A percentile compares a stretch with the other conserved stretches of the same genome.
These are phyloP conservation scores for Alloplasta piceator DNA, from an alignment of 2,888 invertebrate genomes.

Conservation along the genomic window DNA sequence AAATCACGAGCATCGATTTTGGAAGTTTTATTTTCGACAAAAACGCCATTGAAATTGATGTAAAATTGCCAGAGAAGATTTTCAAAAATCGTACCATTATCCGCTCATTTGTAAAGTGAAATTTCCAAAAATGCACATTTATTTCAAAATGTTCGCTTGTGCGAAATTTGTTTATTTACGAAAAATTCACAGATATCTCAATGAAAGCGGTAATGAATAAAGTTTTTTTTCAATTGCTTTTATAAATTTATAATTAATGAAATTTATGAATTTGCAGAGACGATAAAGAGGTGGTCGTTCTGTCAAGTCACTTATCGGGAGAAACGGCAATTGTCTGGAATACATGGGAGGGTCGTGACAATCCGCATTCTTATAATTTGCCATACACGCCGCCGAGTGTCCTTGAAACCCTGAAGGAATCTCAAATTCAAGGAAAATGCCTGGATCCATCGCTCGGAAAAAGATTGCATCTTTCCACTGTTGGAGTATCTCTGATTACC, in stretches of 20 bases:
- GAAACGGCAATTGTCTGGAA: conserved; percentile 78
- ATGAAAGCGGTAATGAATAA: too few species aligned
- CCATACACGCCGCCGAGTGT: conserved; percentile 76
- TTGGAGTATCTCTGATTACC: conserved; percentile 72
- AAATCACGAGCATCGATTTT: too few species aligned
- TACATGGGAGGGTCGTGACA: conserved; percentile 74
- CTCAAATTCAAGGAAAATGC: conserved; percentile 76
- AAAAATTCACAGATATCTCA: too few species aligned
- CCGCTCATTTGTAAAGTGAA: too few species aligned
- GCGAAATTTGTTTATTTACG: too few species aligned
- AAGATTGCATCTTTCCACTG: conserved; percentile 75
- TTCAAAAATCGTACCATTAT: too few species aligned
- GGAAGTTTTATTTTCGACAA: too few species aligned
- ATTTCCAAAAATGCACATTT: too few species aligned
- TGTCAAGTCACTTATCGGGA: conserved; percentile 76
- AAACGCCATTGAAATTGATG: too few species aligned
- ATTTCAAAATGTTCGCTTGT: too few species aligned
- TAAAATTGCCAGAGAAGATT: too few species aligned
- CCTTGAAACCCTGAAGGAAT: conserved; percentile 74
- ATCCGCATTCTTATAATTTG: conserved; percentile 74
- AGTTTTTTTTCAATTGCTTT: too few species aligned
- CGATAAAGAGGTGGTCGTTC: conserved; percentile 74
- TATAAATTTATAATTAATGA: neutral
- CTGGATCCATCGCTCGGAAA: conserved; percentile 76
- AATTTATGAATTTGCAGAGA: conserved; percentile 64